Conservation (phyloP, 1,140 invertebrate genomes). For the Trypoxylus dichotomus region DNA sequence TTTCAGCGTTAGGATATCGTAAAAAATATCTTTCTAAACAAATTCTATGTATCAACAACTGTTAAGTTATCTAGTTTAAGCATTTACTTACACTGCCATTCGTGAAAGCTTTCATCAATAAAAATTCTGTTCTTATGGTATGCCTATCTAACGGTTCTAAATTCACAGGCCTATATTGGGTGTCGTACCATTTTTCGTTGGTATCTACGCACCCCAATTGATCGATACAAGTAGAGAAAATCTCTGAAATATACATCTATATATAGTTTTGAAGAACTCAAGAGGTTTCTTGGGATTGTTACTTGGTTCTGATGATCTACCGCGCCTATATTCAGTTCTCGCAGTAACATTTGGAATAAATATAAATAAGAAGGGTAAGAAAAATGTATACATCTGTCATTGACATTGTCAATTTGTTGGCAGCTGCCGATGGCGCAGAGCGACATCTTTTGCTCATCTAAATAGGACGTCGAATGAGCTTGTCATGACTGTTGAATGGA, state of each 20-base stretch:
- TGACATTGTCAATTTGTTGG: constrained; percentile 27
- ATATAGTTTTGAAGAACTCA: neutral
- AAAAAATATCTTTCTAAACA: constrained; percentile 30
- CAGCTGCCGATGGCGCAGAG: neutral
- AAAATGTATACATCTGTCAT: constrained; percentile 28
- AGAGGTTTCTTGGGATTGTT: neutral
- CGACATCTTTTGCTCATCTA: neutral
- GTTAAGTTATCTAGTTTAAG: neutral
- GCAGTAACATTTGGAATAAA: neutral
- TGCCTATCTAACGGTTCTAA: constrained; percentile 46
- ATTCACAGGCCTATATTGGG: constrained; percentile 45
- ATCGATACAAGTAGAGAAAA: constrained; percentile 45
- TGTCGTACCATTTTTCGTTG: constrained; percentile 47
- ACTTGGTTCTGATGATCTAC: constrained; percentile 18
- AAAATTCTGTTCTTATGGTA: constrained; percentile 49
- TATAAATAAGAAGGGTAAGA: constrained; percentile 21
- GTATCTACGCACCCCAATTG: constrained; percentile 47
- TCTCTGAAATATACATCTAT: constrained; percentile 37
- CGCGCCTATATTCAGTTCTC: neutral
- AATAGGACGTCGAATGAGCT: too few species aligned
- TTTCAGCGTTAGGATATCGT: constrained; percentile 38
- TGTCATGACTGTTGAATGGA: too few species aligned
- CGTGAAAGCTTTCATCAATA: constrained; percentile 38
- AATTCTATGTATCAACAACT: neutral
- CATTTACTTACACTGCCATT: constrained; percentile 30